These are phyloP conservation scores for Drosophila diplacantha DNA, from an alignment of 2,888 invertebrate genomes.

Conservation along the genomic window DNA sequence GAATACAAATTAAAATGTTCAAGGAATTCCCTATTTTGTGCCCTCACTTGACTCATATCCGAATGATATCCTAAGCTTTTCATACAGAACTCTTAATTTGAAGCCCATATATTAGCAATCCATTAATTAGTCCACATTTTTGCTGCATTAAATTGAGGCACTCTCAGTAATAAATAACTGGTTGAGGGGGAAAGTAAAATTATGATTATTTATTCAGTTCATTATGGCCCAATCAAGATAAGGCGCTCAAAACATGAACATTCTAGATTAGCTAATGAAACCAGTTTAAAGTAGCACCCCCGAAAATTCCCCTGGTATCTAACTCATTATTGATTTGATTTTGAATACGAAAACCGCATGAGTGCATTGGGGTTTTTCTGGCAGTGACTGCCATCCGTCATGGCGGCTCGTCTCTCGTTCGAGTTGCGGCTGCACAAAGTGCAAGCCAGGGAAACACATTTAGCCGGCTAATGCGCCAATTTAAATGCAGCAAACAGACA, in stretches of 20 bases:
- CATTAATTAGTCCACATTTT: background rate
- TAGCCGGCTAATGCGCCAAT: slow-evolving; percentile 69
- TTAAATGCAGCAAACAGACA: slow-evolving; percentile 65
- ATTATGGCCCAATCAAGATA: slow-evolving; percentile 28
- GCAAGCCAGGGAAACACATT: slow-evolving; percentile 55
- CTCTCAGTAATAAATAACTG: background rate
- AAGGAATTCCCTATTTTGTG: background rate
- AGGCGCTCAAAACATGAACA: slow-evolving; percentile 17
- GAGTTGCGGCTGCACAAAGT: slow-evolving; percentile 31
- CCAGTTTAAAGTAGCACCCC: slow-evolving; percentile 5
- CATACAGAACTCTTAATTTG: background rate
- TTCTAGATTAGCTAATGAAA: slow-evolving; percentile 8
- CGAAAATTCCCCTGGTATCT: background rate
- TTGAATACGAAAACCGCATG: background rate
- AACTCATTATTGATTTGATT: too few relatives aligned
- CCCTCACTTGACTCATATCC: background rate
- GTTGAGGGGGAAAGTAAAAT: slow-evolving; percentile 16
- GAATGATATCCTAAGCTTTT: background rate
- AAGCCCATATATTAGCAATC: background rate
- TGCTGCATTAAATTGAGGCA: background rate
- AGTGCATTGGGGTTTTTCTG: slow-evolving; percentile 13
- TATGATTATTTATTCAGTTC: slow-evolving; percentile 36
- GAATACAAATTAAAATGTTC: background rate
- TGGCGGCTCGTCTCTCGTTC: slow-evolving; percentile 56
- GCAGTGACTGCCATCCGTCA: slow-evolving; percentile 54